Base-by-base conservation (phyloP, 37 sponge, comb jelly and placozoan genomes). In the Agelas oroides region DNA sequence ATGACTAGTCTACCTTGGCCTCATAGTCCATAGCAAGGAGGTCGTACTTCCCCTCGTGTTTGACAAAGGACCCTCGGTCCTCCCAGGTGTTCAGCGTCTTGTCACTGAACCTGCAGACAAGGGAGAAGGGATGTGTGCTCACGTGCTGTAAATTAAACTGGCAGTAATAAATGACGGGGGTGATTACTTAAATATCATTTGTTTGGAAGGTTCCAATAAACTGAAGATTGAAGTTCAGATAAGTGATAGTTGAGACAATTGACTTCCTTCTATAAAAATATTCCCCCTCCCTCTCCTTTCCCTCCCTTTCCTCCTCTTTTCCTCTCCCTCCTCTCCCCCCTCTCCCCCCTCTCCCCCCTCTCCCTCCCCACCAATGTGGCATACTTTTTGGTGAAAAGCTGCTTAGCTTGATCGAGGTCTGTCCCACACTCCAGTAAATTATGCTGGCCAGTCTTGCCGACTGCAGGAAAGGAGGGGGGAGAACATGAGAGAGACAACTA, bases 31-130 rank as follows among this genome's bases (percentile, higher is more conserved):
- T 94, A 0, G 34, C 73, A 24, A 96, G 59, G 24, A 96, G 73
- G 75, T 97, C 97, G 70, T 97, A 97, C 83, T 97, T 97, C 35
- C 95, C 95, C 35, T 86, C 61, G 16, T 70, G 71, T 53, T 94
- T 92, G 25, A 87, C 85, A 73, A 97, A 97, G 59, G 32, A 46
- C 0, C 73, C 82, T 66, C 92, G 66, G 2, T 96, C 89, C 21
- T 84, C 86, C 97, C 97, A 96, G 15, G 55, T 27, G 64, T 97
- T 97, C 15, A 71, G 15, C 0, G 97, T 97, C 86, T 97, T 97
- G 63, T 97, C 97, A 18, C 25, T n/a, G 79, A 97, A 97, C 72
- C 96, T 95, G 71, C 31, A 64, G 32, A 77, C 46, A n/a, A n/a
- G n/a, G n/a, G 46, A 46, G 46, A 46, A 46, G 46, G 8, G 46